Evolutionary conservation across 2,888 invertebrate genomes (phyloP).

Genomic region (Cistogaster globosa): DNA sequence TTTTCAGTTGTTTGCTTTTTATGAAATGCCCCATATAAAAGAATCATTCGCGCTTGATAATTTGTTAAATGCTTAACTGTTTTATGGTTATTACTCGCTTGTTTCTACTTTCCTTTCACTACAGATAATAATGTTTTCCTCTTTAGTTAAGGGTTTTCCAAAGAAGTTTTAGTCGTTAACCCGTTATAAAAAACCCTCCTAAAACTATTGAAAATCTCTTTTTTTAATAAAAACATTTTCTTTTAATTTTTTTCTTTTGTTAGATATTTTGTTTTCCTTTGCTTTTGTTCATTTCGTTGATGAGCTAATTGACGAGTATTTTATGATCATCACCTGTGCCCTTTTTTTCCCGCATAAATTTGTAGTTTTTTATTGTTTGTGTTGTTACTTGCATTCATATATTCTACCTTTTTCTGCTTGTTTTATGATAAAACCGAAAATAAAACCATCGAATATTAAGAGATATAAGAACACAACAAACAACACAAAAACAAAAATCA

Average conservation of each 20-base stretch:
- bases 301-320: slow-evolving; percentile 60
- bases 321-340: slow-evolving; percentile 65
- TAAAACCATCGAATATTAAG: slow-evolving; percentile 38
- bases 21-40: too few species aligned
- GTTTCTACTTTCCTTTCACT: not conserved
- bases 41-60: not conserved
- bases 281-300: slow-evolving; percentile 57
- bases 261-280: too few species aligned
- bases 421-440: slow-evolving; percentile 58
- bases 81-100: slow-evolving; percentile 7
- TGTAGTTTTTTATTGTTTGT: slow-evolving; percentile 10
- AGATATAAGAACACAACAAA: not conserved
- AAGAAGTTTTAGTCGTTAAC: slow-evolving; percentile 1
- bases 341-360: slow-evolving; percentile 32
- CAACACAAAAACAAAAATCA: slow-evolving; percentile 38
- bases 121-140: not conserved
- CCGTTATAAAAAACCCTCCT: not conserved
- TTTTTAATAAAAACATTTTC: slow-evolving; percentile 34
- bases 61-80: slow-evolving; percentile 35
- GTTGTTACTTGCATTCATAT: slow-evolving; percentile 28
- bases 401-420: slow-evolving; percentile 38
- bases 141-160: not conserved
- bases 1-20: too few species aligned
- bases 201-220: too few species aligned
- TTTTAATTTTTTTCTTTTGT: slow-evolving; percentile 16